Conservation (phyloP, 1,140 invertebrate genomes). For the Ericerus pela region DNA sequence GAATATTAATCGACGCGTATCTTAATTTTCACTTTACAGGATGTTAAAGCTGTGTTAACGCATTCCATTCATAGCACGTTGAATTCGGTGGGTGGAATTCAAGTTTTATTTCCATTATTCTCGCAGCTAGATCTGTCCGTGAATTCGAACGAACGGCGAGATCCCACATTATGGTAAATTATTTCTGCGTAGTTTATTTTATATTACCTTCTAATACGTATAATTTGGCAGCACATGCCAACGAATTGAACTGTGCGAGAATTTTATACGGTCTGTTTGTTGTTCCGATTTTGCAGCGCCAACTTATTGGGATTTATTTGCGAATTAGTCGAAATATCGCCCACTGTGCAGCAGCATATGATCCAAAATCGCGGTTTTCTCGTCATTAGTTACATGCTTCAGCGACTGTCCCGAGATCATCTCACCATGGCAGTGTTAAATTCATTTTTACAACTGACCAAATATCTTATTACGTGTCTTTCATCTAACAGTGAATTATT, state of each 20-base stretch:
- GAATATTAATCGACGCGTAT: too few species aligned
- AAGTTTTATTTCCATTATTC: constrained; percentile 95
- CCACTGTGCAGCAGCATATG: constrained; percentile 97
- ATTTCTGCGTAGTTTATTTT: constrained; percentile 14
- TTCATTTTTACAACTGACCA: constrained; percentile 86
- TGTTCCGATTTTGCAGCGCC: constrained; percentile 51
- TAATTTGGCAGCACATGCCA: too few species aligned
- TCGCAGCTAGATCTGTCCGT: constrained; percentile 90
- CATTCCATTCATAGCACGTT: constrained; percentile 97
- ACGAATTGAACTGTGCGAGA: too few species aligned
- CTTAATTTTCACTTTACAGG: too few species aligned
- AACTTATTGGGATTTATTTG: constrained; percentile 94
- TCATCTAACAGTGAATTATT: constrained; percentile 84
- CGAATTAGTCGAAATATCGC: constrained; percentile 88
- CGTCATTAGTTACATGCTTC: constrained; percentile 93
- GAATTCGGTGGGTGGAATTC: constrained; percentile 97
- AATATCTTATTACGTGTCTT: constrained; percentile 87
- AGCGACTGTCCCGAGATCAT: constrained; percentile 83
- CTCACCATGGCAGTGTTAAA: constrained; percentile 83
- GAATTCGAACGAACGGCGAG: constrained; percentile 59
- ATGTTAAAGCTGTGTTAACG: constrained; percentile 96
- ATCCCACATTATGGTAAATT: constrained; percentile 67
- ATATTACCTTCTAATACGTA: too few species aligned
- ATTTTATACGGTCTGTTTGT: too few species aligned
- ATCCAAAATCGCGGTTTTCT: constrained; percentile 95